Conservation (phyloP, 2,113 vertebrate genomes). For the Mobula hypostoma region DNA sequence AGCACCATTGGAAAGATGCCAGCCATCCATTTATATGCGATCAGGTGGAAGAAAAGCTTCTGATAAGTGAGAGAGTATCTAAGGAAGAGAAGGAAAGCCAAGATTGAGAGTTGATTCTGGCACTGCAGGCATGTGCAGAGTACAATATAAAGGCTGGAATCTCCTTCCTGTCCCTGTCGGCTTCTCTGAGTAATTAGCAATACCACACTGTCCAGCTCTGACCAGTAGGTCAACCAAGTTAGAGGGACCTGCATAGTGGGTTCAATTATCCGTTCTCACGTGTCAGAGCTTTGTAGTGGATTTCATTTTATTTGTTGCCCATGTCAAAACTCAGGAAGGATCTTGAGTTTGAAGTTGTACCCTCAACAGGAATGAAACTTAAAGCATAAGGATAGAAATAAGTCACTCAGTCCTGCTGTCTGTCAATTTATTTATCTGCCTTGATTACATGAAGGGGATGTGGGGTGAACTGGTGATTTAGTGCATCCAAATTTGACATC, state of each 20-base stretch:
- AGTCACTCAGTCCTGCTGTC: too few relatives aligned
- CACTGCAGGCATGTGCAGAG: too few relatives aligned
- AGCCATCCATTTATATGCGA: too few relatives aligned
- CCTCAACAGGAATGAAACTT: not conserved
- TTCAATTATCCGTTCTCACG: not conserved
- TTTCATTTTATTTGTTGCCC: not conserved
- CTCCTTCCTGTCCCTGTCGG: not conserved
- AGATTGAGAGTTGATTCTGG: too few relatives aligned
- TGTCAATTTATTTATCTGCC: too few relatives aligned
- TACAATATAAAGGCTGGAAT: not conserved
- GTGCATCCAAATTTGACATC: too few relatives aligned
- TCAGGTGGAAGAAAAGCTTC: too few relatives aligned
- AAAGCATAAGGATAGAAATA: not conserved
- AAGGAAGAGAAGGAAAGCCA: too few relatives aligned
- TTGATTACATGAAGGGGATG: too few relatives aligned
- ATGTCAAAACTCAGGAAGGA: not conserved
- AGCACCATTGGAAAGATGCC: too few relatives aligned
- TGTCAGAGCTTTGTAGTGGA: not conserved
- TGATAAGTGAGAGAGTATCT: too few relatives aligned
- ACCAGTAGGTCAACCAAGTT: not conserved
- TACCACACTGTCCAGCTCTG: not conserved
- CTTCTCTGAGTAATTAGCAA: not conserved
- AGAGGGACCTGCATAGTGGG: not conserved
- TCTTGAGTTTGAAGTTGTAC: not conserved
- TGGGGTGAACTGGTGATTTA: too few relatives aligned